A percentile compares a stretch with the other conserved stretches of the same genome.
These are phyloP conservation scores for Aurelia coerulea DNA, from an alignment of 30 jellyfish, hydroid and myxozoan species.

Conservation along the genomic window DNA sequence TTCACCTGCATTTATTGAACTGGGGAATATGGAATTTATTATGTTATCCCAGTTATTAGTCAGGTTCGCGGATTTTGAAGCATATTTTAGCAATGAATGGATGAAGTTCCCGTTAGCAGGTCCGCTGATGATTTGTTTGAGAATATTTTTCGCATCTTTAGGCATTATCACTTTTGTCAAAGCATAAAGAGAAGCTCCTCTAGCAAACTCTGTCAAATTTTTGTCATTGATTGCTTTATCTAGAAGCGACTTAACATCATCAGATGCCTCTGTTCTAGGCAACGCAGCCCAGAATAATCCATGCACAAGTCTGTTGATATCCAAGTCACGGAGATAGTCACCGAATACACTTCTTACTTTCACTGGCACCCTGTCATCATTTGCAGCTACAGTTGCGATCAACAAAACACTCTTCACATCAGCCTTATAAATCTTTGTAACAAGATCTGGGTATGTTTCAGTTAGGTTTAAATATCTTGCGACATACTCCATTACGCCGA, in stretches of 20 bases:
- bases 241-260: too few species aligned
- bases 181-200: too few species aligned
- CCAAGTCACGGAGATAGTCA: too few species aligned
- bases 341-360: background rate
- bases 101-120: background rate
- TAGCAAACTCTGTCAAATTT: too few species aligned
- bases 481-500: constrained; percentile 2
- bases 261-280: too few species aligned
- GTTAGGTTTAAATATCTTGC: background rate
- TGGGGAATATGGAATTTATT: too few species aligned
- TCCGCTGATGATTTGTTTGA: background rate
- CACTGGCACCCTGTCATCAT: background rate
- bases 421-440: background rate
- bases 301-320: too few species aligned
- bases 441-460: constrained; percentile 2
- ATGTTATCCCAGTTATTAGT: background rate
- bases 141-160: background rate
- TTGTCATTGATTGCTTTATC: too few species aligned
- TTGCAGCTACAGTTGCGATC: background rate
- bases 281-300: too few species aligned
- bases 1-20: background rate
- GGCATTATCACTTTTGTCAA: too few species aligned
- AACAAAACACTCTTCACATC: constrained; percentile 27
- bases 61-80: background rate
- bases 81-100: background rate